phyloP scores from a whole-genome alignment of 1,140 invertebrate genomes.

The Papilio glaucus region DNA sequence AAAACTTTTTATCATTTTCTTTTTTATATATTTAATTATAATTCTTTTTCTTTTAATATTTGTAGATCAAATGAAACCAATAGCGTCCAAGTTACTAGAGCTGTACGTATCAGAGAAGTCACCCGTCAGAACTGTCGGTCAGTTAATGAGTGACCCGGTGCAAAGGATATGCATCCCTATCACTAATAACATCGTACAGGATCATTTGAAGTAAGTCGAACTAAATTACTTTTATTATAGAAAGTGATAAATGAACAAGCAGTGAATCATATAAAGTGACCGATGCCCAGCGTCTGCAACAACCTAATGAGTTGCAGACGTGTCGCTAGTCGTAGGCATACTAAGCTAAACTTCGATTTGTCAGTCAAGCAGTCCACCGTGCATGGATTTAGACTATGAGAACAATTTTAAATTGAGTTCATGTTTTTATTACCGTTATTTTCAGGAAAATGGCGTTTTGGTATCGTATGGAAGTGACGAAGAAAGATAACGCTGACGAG shows the following conservation, averaged over 20 bases:
- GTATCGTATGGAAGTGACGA: conserved; percentile 64
- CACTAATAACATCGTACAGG: conserved; percentile 73
- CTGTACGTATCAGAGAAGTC: conserved; percentile 76
- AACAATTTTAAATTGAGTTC: too few species aligned
- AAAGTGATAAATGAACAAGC: too few species aligned
- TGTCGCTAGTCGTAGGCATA: too few species aligned
- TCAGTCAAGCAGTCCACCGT: too few species aligned
- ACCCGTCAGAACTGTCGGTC: conserved; percentile 74
- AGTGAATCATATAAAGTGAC: conserved; percentile 80
- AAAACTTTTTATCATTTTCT: too few species aligned
- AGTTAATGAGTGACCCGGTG: conserved; percentile 73
- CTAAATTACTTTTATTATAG: too few species aligned
- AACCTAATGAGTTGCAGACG: too few species aligned
- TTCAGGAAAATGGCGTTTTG: conserved; percentile 69
- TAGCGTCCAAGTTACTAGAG: conserved; percentile 68
- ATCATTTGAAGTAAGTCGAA: conserved; percentile 80
- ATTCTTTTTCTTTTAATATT: conserved; percentile 40
- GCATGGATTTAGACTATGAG: too few species aligned
- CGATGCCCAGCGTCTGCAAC: too few species aligned
- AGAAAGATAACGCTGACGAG: conserved; percentile 52
- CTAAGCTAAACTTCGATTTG: too few species aligned
- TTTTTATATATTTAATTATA: too few species aligned
- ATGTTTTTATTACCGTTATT: background rate
- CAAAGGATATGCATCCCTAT: conserved; percentile 69
- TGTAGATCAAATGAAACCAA: conserved; percentile 71